Conservation (phyloP, 2,113 vertebrate genomes). For the Ciconia maguari region DNA sequence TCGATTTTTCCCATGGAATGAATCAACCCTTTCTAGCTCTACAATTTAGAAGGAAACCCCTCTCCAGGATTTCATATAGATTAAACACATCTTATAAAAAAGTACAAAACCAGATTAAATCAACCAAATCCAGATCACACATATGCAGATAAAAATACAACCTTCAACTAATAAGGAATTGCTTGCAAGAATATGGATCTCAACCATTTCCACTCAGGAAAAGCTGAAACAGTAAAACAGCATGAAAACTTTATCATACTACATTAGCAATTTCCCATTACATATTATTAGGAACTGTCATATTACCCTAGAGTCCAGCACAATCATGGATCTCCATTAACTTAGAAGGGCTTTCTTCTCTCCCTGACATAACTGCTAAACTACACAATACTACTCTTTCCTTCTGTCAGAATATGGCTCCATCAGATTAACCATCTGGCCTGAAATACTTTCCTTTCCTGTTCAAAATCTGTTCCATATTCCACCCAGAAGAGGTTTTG, state of each 20-base stretch:
- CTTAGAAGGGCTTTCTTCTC: slow-evolving; percentile 34
- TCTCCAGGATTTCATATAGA: neutral
- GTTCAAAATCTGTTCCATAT: slow-evolving; percentile 46
- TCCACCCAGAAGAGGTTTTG: slow-evolving; percentile 42
- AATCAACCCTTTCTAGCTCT: neutral
- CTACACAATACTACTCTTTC: slow-evolving; percentile 19
- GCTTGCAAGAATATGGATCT: neutral
- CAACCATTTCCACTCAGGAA: neutral
- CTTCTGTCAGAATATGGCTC: slow-evolving; percentile 11
- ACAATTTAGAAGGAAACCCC: neutral
- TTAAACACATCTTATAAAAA: neutral
- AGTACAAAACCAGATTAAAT: neutral
- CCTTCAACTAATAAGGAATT: neutral
- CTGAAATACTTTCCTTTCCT: slow-evolving; percentile 19
- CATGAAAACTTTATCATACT: slow-evolving; percentile 23
- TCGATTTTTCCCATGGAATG: neutral
- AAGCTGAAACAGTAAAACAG: neutral
- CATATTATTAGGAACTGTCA: slow-evolving; percentile 13
- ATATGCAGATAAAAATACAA: neutral
- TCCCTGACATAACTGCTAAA: slow-evolving; percentile 8
- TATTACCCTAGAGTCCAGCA: slow-evolving; percentile 7
- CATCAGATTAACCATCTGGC: slow-evolving; percentile 57
- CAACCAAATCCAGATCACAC: neutral
- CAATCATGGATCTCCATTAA: slow-evolving; percentile 43
- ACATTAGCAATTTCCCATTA: neutral